Conservation (phyloP, 2,888 invertebrate genomes). For the Apamea anceps region DNA sequence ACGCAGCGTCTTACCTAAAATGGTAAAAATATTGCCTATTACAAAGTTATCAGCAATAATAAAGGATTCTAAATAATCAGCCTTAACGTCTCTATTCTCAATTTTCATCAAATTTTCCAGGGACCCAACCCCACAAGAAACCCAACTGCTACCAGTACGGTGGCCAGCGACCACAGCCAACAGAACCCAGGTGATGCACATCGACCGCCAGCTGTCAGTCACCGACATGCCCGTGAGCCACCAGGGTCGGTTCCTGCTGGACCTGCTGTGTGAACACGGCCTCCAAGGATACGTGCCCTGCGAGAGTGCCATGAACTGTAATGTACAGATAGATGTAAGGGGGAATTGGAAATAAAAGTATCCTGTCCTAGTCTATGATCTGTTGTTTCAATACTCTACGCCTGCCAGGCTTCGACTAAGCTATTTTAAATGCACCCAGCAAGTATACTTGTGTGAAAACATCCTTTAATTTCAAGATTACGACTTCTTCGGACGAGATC, state of each 20-base stretch:
- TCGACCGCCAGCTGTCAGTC: slow-evolving; percentile 71
- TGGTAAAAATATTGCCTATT: not conserved
- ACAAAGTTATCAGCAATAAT: not conserved
- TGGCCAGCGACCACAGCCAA: slow-evolving; percentile 78
- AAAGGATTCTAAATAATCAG: not conserved
- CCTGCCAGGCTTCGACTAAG: too few species aligned
- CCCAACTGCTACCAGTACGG: slow-evolving; percentile 72
- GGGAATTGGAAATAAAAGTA: slow-evolving; percentile 19
- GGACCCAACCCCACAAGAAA: slow-evolving; percentile 79
- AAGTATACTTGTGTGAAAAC: not conserved
- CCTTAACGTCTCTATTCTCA: not conserved
- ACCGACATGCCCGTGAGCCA: slow-evolving; percentile 65
- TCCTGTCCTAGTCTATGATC: slow-evolving; percentile 25
- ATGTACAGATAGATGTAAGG: slow-evolving; percentile 25
- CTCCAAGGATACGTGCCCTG: slow-evolving; percentile 83
- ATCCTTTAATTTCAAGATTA: not conserved
- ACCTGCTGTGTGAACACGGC: slow-evolving; percentile 81
- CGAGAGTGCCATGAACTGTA: slow-evolving; percentile 74
- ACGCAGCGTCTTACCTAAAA: not conserved
- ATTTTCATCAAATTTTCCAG: slow-evolving; percentile 70
- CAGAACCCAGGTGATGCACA: slow-evolving; percentile 73
- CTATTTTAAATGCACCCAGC: not conserved
- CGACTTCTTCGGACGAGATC: not conserved
- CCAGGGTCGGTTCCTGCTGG: slow-evolving; percentile 73
- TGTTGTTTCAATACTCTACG: not conserved